Percentiles rank a stretch among this genome's conserved stretches.
Evolutionary conservation across 2,113 vertebrate species (phyloP).

Genomic region (Miniopterus natalensis): DNA sequence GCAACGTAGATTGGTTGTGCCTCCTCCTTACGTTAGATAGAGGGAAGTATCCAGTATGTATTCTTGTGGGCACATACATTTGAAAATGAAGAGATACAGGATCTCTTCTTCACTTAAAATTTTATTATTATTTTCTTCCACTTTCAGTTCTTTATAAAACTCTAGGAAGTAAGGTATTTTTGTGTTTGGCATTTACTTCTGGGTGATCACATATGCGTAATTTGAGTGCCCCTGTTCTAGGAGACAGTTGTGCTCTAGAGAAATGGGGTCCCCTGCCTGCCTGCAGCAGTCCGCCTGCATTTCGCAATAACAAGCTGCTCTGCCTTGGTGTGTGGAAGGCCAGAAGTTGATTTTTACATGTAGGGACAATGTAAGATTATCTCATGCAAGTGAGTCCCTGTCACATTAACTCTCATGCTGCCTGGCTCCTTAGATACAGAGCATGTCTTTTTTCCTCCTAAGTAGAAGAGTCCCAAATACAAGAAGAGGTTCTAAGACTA

Average conservation of each 20-base stretch:
- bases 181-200: neutral
- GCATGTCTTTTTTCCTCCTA: neutral
- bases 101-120: neutral
- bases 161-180: neutral
- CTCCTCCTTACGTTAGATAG: neutral
- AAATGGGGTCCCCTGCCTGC: neutral
- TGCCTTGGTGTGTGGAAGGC: neutral
- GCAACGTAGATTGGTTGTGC: rapidly evolving
- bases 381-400: neutral
- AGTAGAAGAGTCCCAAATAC: neutral
- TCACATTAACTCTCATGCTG: rapidly evolving
- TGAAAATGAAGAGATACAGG: neutral
- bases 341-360: neutral
- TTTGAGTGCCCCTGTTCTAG: neutral
- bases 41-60: no score
- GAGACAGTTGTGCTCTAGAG: neutral
- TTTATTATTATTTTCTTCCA: neutral
- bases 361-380: neutral
- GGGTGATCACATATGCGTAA: neutral
- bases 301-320: neutral
- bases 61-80: neutral
- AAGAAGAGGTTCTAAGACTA: neutral
- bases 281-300: neutral
- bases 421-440: neutral
- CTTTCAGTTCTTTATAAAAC: neutral